Evolutionary conservation across 1,140 invertebrate species (phyloP), one percentile per base, ranked within the genome.

Genomic region (Heliconius eleuchia): DNA sequence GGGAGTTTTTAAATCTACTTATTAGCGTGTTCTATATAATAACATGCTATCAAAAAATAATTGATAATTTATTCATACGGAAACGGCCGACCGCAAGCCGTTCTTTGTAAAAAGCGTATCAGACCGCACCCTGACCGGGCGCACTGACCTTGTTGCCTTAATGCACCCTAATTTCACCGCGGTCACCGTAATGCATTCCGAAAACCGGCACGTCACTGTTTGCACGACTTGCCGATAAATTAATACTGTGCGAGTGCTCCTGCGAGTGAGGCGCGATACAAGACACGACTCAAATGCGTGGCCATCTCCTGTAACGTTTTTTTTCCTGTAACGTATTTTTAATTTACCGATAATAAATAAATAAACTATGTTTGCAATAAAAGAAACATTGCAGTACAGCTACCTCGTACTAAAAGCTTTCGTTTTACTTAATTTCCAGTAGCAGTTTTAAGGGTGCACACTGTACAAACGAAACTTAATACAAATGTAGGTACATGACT

Each of bases 81-180:
- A 84, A 84, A 83, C 79, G 72, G 52, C 37, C 57, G 50, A 80
- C 87, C 87, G 82, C 87, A 89, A 86, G 78, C 82, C 77, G 81
- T 85, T 85, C 83, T 82, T 85, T 71, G 83, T 86, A 80, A 83
- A 86, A 87, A 86, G 83, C 80, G 78, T 86, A 86, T 83, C 84
- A 82, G 80, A 84, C 84, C 86, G 82, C 85, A 85, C 85, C 82
- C 84, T 85, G 83, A 85, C 86, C 86, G 85, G 87, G 79, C 86
- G 77, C 77, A 70, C 79, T 89, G 88, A 89, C 89, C 91, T 91
- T 92, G 90, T 92, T 92, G 85, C 89, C 82, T 92, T 92, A 93
- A 91, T 92, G 91, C 88, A 94, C 90, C 91, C 93, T 91, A 93
- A 93, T 92, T 94, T 93, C 91, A 91, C 90, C 87, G 84, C 77